A percentile compares a stretch with the other conserved stretches of the same genome.
Conservation (phyloP, 2,888 invertebrate genomes). For the Euplagia quadripunctaria region DNA sequence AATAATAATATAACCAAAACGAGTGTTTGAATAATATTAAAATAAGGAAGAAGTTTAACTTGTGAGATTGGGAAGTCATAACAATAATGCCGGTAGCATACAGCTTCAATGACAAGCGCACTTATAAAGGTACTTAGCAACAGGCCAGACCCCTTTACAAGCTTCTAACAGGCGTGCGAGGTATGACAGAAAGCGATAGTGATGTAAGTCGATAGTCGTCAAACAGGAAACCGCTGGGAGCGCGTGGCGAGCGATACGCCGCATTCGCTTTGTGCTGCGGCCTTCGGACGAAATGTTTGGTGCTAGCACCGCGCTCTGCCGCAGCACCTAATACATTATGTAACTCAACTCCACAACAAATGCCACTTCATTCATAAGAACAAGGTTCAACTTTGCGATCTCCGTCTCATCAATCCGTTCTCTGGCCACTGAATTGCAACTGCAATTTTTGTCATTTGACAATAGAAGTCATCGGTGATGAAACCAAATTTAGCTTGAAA, state of each 20-base stretch:
- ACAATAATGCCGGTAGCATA: slow-evolving; percentile 78
- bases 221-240: slow-evolving; percentile 85
- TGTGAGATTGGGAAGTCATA: slow-evolving; percentile 73
- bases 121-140: slow-evolving; percentile 78
- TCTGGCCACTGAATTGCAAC: slow-evolving; percentile 54
- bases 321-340: slow-evolving; percentile 76
- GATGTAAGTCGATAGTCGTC: slow-evolving; percentile 87
- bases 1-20: slow-evolving; percentile 60
- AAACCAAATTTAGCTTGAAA: slow-evolving; percentile 48
- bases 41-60: slow-evolving; percentile 74
- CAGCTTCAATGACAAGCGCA: slow-evolving; percentile 75
- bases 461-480: slow-evolving; percentile 8
- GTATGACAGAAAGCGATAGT: slow-evolving; percentile 86
- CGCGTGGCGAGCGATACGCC: slow-evolving; percentile 81
- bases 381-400: slow-evolving; percentile 66
- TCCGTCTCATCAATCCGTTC: slow-evolving; percentile 63
- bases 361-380: slow-evolving; percentile 79
- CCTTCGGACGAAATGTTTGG: slow-evolving; percentile 82
- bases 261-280: slow-evolving; percentile 79
- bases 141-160: slow-evolving; percentile 82
- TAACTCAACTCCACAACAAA: slow-evolving; percentile 77
- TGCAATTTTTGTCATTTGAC: background rate
- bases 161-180: slow-evolving; percentile 81
- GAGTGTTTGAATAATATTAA: slow-evolving; percentile 69
- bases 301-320: slow-evolving; percentile 59